Evolutionary conservation across 2,113 vertebrate genomes (phyloP), one percentile per base, ranked within the genome.

Genomic region (Cephalophus harveyi): DNA sequence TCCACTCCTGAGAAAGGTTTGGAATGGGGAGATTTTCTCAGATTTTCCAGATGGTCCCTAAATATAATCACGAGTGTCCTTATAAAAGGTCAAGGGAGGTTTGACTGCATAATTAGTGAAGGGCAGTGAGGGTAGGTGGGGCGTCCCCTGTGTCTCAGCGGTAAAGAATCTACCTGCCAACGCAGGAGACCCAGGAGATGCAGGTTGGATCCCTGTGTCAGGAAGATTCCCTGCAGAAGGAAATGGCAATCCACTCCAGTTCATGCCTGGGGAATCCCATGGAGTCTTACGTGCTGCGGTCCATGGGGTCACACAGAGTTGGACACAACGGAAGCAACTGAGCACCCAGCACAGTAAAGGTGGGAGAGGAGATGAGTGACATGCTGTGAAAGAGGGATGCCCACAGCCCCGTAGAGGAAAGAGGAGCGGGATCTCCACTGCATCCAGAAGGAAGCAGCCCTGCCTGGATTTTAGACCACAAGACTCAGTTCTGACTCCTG

Each of bases 351-450:
- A 71, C 67, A 40, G 67, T n/a, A 23, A 57, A 82, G 33, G 28
- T 7, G 17, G 59, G 50, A 25, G 27, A 27, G 30, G 88, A 64
- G 83, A 33, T 33, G 16, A 19, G 10, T n/a, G 21, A 48, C 1
- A 4, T 17, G 46, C 46, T 79, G 46, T 50, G 27, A 50, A 79
- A 48, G 46, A 79, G 27, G 27, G 27, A 79, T 30, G 46, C 46
- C 36, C 0, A 3, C 71, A 76, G 40, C 59, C 40, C 1, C 1
- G 0, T 2, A 54, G 12, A 21, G 54, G 52, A 36, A 17, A 1
- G 19, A 2, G 48, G 30, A 50, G 55, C 7, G 1, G 8, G 4
- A 23, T 57, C 50, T 30, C 30, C 50, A n/a, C 5, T 15, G 7
- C 36, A 16, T 8, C 50, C 76, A 30, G 50, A 13, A 71, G 76